Percentiles rank a stretch among this genome's conserved stretches.
These are phyloP conservation scores for Suncus etruscus DNA, from an alignment of 2,113 vertebrate genomes.

Conservation along the genomic window DNA sequence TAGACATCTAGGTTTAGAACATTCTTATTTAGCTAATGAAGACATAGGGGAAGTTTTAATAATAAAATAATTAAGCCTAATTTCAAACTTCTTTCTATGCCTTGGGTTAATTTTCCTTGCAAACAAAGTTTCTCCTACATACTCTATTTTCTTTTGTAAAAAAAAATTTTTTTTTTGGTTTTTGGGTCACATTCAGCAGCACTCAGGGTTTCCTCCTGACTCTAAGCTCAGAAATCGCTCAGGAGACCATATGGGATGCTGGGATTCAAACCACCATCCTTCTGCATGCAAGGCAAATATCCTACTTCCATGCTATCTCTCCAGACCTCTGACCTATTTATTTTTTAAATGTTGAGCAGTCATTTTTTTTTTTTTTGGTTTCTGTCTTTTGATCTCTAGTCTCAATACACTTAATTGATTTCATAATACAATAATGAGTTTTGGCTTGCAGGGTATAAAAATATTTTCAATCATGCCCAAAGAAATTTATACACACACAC, in stretches of 20 bases:
- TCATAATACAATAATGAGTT: constrained; percentile 20
- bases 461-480: background rate
- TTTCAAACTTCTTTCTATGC: background rate
- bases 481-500: background rate
- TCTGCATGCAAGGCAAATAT: no score
- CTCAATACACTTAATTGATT: background rate
- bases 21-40: background rate
- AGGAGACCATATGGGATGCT: background rate
- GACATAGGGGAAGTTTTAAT: background rate
- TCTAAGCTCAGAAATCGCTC: no score
- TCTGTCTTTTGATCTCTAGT: background rate
- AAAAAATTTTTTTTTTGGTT: background rate
- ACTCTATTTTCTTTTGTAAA: background rate
- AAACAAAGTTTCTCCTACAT: background rate
- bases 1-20: background rate
- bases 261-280: no score
- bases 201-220: no score
- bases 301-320: no score
- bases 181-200: no score
- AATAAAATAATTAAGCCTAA: background rate
- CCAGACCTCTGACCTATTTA: background rate
- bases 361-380: constrained; percentile 12
- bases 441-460: background rate
- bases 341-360: background rate
- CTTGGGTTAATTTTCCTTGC: background rate